Evolutionary conservation across 2,888 invertebrate species (phyloP).

Genomic region (Tetragnatha montana): DNA sequence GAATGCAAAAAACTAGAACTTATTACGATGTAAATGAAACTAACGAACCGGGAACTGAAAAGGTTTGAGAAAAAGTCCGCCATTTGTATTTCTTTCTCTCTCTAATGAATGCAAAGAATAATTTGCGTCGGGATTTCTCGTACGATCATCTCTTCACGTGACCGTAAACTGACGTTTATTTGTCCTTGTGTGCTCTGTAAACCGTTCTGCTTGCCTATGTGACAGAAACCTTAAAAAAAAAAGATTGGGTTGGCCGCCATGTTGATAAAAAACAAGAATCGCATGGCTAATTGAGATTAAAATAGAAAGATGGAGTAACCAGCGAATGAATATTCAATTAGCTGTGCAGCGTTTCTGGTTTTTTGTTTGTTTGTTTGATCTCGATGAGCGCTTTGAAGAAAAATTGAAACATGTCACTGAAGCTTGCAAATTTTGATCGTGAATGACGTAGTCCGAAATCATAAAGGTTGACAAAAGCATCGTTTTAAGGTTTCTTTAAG

Average conservation of each 20-base stretch:
- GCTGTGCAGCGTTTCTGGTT: background rate
- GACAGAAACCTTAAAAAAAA: background rate
- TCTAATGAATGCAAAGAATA: background rate
- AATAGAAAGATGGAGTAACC: background rate
- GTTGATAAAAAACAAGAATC: background rate
- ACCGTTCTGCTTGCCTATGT: background rate
- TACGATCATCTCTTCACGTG: background rate
- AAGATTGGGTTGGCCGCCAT: background rate
- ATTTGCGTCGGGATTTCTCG: background rate
- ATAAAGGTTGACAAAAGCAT: no score
- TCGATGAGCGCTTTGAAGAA: background rate
- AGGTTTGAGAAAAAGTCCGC: background rate
- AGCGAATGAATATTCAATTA: background rate
- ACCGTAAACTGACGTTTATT: background rate
- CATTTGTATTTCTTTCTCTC: background rate
- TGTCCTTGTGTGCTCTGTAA: background rate
- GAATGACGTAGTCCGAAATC: no score
- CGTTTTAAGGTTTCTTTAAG: no score
- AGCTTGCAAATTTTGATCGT: no score
- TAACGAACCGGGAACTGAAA: background rate
- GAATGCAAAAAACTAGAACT: background rate
- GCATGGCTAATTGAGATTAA: background rate
- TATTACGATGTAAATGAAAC: conserved; percentile 1
- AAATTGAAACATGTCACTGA: background rate
- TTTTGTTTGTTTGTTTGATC: background rate